Evolutionary conservation across 2,888 invertebrate genomes (phyloP), one percentile per base, ranked within the genome.

Genomic region (Nomada ruficornis): DNA sequence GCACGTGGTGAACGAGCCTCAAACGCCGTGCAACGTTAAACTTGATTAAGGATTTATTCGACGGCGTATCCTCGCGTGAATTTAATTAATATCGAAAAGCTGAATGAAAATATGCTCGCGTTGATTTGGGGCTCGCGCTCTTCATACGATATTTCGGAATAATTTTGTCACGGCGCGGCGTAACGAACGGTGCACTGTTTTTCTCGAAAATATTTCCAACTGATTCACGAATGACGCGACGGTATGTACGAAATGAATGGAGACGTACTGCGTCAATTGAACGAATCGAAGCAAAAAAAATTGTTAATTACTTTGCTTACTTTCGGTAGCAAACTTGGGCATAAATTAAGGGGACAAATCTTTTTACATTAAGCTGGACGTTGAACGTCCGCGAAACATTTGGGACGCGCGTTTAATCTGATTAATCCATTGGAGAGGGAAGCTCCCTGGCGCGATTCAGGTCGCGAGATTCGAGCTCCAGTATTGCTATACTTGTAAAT

Each of bases 401-500:
- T 50, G 1, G 54, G 9, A 54, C 52, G 54, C 20, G 47, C 26
- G 20, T 63, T 72, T 52, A 62, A 72, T 77, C 47, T 55, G 52
- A 70, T 77, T 77, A 71, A 71, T 77, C 60, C 65, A 54, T 64
- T 11, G 74, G 64, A 80, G 64, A 65, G 84, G 71, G 47, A 64
- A 74, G 74, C 81, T 79, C 81, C 80, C 71, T 67, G 65, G 10
- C 65, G 77, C 82, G 79, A 80, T 74, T 60, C 29, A 57, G 77
- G 36, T 55, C 75, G 77, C 86, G 63, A 64, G 62, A 74, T 57
- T 60, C 80, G 88, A 86, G 85, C 80, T 79, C 77, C 78, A 85
- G 88, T 91, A 92, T 91, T 91, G 91, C 91, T 92, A 91, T 88
- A 90, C 89, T 92, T 92, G 90, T 92, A 92, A 92, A 93, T 93